Evolutionary conservation across 2,888 invertebrate species (phyloP).

Genomic region (Aphidoletes aphidimyza): DNA sequence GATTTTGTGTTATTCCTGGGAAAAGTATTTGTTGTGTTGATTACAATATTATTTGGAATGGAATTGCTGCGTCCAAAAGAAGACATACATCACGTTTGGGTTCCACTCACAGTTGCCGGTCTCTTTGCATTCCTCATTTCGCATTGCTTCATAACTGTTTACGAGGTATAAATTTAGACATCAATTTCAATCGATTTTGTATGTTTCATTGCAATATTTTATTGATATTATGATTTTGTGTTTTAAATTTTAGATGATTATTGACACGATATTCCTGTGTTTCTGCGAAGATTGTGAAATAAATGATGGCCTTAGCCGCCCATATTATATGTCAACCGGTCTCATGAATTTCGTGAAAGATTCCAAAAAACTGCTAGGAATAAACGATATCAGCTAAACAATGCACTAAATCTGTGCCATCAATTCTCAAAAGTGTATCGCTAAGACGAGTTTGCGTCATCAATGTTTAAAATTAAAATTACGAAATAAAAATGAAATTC

Average conservation of each 20-base stretch:
- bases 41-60: slow-evolving; percentile 72
- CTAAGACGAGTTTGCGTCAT: too few species aligned
- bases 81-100: slow-evolving; percentile 71
- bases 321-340: slow-evolving; percentile 75
- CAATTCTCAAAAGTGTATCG: too few species aligned
- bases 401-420: too few species aligned
- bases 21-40: slow-evolving; percentile 74
- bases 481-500: background rate
- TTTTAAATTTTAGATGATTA: slow-evolving; percentile 70
- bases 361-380: slow-evolving; percentile 57
- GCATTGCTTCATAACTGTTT: slow-evolving; percentile 78
- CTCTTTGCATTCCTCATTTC: slow-evolving; percentile 77
- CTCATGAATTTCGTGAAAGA: slow-evolving; percentile 75
- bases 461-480: background rate
- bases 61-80: slow-evolving; percentile 71
- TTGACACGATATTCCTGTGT: slow-evolving; percentile 76
- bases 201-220: background rate
- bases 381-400: too few species aligned
- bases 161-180: slow-evolving; percentile 71
- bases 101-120: slow-evolving; percentile 72
- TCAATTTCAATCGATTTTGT: slow-evolving; percentile 52
- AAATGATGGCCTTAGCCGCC: slow-evolving; percentile 72
- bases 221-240: slow-evolving; percentile 48
- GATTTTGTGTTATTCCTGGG: slow-evolving; percentile 77
- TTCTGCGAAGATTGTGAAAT: slow-evolving; percentile 76